A percentile compares a stretch with the other conserved stretches of the same genome.
phyloP scores from a whole-genome alignment of 2,113 vertebrate genomes.

The Alligator mississippiensis region DNA sequence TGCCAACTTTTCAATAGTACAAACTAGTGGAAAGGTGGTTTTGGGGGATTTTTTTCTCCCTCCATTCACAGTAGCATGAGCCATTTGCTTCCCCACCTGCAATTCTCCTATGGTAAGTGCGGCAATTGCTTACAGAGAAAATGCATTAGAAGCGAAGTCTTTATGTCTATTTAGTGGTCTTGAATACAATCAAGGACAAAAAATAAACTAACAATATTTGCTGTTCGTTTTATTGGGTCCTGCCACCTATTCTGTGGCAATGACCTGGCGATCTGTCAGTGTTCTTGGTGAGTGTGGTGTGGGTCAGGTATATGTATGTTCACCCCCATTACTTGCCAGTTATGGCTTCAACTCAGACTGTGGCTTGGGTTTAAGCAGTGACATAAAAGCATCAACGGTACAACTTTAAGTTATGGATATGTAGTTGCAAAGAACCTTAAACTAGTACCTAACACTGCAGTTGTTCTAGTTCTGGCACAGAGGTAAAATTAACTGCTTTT shows the following conservation, averaged over 20 bases:
- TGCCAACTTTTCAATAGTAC: not conserved
- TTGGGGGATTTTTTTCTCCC: not conserved
- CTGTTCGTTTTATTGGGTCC: not conserved
- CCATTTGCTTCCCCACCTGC: not conserved
- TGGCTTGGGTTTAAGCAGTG: not conserved
- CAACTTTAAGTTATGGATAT: not conserved
- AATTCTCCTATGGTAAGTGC: not conserved
- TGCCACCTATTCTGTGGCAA: not conserved
- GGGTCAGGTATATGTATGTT: not conserved
- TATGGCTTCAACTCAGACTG: not conserved
- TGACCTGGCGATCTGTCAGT: too few relatives aligned
- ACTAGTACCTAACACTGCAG: not conserved
- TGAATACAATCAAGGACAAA: not conserved
- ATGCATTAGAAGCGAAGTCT: not conserved
- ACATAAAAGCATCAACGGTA: not conserved
- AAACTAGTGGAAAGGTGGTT: not conserved
- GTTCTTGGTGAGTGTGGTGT: too few relatives aligned
- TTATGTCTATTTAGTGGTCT: not conserved
- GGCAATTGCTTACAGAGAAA: constrained; percentile 6
- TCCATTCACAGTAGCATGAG: not conserved
- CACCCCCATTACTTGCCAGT: not conserved
- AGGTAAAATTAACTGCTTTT: constrained; percentile 15
- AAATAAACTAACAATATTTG: not conserved
- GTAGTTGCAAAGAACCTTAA: not conserved
- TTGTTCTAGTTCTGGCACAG: not conserved